These are phyloP conservation scores for Rhabdornis inornatus DNA, from an alignment of 2,113 vertebrate genomes.

Conservation along the genomic window DNA sequence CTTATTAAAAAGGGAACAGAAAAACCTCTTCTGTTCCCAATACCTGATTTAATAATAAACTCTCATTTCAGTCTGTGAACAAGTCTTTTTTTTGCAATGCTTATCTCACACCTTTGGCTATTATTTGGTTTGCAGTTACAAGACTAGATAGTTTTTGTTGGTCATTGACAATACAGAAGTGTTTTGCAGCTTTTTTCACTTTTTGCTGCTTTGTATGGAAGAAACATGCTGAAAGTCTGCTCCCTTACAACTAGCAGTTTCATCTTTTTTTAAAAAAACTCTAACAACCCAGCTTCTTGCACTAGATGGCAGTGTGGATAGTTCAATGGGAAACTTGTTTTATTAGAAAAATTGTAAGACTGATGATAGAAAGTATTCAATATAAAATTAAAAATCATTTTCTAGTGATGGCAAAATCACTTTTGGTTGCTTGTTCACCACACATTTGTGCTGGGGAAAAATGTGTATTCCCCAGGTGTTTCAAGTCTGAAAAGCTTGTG, in stretches of 20 bases:
- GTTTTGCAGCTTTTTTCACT: background rate
- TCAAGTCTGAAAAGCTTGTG: background rate
- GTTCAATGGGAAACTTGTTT: background rate
- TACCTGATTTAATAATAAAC: background rate
- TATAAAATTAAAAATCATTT: background rate
- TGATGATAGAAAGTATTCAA: background rate
- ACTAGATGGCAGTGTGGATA: conserved; percentile 55
- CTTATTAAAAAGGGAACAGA: conserved; percentile 20
- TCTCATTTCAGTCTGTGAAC: background rate
- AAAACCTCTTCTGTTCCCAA: background rate
- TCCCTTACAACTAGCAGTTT: background rate
- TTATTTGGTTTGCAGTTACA: background rate
- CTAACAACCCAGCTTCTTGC: background rate
- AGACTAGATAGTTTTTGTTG: background rate
- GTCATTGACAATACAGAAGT: background rate
- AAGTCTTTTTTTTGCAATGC: background rate
- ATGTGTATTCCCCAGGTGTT: background rate
- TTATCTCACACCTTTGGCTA: background rate
- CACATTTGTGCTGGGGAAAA: background rate
- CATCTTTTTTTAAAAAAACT: rapidly evolving
- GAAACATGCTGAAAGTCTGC: background rate
- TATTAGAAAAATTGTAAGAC: background rate
- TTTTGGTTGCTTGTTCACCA: background rate
- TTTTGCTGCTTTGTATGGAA: background rate
- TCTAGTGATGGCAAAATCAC: background rate